These are phyloP conservation scores for Contarinia nasturtii DNA, from an alignment of 1,140 invertebrate species.

Conservation along the genomic window DNA sequence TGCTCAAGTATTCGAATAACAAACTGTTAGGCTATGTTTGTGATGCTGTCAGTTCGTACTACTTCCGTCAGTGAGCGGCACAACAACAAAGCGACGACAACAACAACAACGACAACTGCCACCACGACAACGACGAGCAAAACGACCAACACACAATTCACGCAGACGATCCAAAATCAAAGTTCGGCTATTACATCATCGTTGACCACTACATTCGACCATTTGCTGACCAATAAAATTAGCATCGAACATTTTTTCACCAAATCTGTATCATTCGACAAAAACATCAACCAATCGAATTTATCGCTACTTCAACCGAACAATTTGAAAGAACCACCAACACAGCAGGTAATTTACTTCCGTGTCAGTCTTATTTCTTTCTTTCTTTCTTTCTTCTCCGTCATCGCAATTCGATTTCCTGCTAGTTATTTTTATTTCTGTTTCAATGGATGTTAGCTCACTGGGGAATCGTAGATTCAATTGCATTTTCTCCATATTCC, in stretches of 20 bases:
- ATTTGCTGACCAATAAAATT: not conserved
- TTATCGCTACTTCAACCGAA: not conserved
- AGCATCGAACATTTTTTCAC: not conserved
- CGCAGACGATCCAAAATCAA: not conserved
- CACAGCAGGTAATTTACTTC: not conserved
- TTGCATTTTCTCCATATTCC: too few relatives aligned
- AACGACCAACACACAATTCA: too few relatives aligned
- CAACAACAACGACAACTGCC: not conserved
- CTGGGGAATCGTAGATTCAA: too few relatives aligned
- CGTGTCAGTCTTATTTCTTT: too few relatives aligned
- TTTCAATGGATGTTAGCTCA: too few relatives aligned
- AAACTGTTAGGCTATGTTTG: constrained; percentile 5
- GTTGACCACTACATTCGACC: too few relatives aligned
- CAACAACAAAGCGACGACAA: not conserved
- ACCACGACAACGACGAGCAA: not conserved
- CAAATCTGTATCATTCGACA: constrained; percentile 1
- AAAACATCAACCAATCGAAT: constrained; percentile 1
- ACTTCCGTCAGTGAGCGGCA: constrained; percentile 4
- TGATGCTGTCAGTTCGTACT: constrained; percentile 4
- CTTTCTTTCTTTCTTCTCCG: too few relatives aligned
- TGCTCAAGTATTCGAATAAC: constrained; percentile 3
- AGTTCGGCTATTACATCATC: not conserved
- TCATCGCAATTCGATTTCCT: too few relatives aligned
- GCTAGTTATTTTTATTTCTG: too few relatives aligned
- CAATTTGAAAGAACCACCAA: constrained; percentile 1